Evolutionary conservation across 2,888 invertebrate species (phyloP).

Genomic region (Epinotia nisella): DNA sequence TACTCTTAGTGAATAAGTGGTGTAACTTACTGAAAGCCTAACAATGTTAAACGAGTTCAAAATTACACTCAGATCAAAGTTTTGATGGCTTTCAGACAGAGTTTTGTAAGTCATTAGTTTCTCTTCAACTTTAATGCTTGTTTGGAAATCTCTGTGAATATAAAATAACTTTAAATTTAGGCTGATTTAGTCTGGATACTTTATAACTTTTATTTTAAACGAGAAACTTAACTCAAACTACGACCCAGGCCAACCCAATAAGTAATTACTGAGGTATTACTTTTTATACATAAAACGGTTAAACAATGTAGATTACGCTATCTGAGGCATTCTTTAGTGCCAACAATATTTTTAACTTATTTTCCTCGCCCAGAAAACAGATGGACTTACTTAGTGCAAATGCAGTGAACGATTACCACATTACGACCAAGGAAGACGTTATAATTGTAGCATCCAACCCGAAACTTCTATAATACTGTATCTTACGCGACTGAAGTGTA

Average conservation of each 20-base stretch:
- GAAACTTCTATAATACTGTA: background rate
- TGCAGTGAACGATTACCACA: background rate
- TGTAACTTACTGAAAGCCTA: slow-evolving; percentile 2
- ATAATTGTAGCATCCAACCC: background rate
- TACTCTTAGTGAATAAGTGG: background rate
- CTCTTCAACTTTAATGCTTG: slow-evolving; percentile 14
- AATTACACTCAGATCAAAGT: slow-evolving; percentile 25
- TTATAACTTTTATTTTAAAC: background rate
- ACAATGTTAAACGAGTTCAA: background rate
- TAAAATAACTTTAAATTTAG: background rate
- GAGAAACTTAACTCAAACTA: background rate
- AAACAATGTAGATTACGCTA: too few relatives aligned
- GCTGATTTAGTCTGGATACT: background rate
- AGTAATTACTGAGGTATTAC: background rate
- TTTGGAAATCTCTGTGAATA: slow-evolving; percentile 13
- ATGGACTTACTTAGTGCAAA: too few relatives aligned
- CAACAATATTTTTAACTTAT: too few relatives aligned
- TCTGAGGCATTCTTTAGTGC: too few relatives aligned
- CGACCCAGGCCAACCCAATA: too few relatives aligned
- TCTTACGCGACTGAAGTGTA: background rate
- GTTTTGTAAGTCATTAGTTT: slow-evolving; percentile 8
- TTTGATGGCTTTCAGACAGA: slow-evolving; percentile 20
- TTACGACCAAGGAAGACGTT: background rate
- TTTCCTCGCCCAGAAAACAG: too few relatives aligned
- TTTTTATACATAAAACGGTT: too few relatives aligned